Conservation (phyloP, 2,888 invertebrate species). For the Agonum fuliginosum region DNA sequence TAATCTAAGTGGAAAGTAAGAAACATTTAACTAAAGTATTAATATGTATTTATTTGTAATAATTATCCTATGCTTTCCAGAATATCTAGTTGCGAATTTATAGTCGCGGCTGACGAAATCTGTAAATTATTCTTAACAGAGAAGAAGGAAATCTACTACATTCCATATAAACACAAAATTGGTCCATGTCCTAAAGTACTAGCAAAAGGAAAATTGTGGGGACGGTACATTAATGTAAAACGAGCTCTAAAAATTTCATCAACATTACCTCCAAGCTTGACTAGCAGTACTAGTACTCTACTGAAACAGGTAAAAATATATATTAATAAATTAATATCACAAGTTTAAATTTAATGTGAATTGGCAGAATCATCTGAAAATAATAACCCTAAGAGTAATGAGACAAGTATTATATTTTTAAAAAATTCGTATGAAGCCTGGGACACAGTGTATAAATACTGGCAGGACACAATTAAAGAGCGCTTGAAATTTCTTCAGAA, state of each 20-base stretch:
- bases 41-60: too few species aligned
- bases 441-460: background rate
- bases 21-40: too few species aligned
- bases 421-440: background rate
- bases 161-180: too few species aligned
- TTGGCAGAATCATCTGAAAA: background rate
- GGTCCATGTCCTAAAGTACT: too few species aligned
- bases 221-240: background rate
- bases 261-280: background rate
- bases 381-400: background rate
- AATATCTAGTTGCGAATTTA: too few species aligned
- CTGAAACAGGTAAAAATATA: background rate
- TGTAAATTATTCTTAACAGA: too few species aligned
- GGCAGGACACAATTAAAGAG: background rate
- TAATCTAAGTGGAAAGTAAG: too few species aligned
- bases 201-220: conserved; percentile 2
- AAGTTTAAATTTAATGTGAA: background rate
- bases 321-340: background rate
- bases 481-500: background rate
- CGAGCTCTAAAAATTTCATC: background rate
- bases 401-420: background rate
- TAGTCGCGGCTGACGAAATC: too few species aligned
- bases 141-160: too few species aligned
- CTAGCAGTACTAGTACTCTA: background rate
- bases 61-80: too few species aligned